Evolutionary conservation across 1,140 invertebrate species (phyloP).

Genomic region (Bombus waltoni): DNA sequence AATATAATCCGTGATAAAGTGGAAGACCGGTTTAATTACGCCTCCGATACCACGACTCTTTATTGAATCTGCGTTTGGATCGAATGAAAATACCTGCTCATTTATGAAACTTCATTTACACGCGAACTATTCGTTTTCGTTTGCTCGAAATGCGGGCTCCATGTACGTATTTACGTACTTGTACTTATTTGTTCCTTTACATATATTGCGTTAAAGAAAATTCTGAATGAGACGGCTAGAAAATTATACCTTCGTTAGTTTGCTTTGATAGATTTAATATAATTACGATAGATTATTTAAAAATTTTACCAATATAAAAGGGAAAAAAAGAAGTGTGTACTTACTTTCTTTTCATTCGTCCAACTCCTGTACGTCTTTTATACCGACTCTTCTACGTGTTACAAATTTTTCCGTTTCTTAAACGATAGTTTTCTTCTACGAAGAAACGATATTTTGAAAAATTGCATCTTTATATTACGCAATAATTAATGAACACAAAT

Average conservation of each 20-base stretch:
- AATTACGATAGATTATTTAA: too few species aligned
- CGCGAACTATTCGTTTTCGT: background rate
- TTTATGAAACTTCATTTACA: background rate
- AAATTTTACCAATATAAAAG: too few species aligned
- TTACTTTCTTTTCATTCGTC: too few species aligned
- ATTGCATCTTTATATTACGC: background rate
- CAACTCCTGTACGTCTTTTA: too few species aligned
- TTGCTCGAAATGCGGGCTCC: background rate
- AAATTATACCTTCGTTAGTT: background rate
- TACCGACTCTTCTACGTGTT: too few species aligned
- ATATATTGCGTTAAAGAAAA: background rate
- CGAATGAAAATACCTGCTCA: background rate
- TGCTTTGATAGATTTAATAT: too few species aligned
- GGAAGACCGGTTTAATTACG: constrained; percentile 18
- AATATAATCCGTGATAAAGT: background rate
- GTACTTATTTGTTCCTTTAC: background rate
- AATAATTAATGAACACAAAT: background rate
- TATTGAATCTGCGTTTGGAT: background rate
- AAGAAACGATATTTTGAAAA: background rate
- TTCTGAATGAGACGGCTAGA: background rate
- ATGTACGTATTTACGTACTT: too few species aligned
- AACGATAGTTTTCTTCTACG: too few species aligned
- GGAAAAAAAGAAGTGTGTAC: too few species aligned
- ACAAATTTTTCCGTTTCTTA: too few species aligned
- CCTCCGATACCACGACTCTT: background rate